Evolutionary conservation across 2,113 vertebrate species (phyloP).

Genomic region (Ciconia boyciana): DNA sequence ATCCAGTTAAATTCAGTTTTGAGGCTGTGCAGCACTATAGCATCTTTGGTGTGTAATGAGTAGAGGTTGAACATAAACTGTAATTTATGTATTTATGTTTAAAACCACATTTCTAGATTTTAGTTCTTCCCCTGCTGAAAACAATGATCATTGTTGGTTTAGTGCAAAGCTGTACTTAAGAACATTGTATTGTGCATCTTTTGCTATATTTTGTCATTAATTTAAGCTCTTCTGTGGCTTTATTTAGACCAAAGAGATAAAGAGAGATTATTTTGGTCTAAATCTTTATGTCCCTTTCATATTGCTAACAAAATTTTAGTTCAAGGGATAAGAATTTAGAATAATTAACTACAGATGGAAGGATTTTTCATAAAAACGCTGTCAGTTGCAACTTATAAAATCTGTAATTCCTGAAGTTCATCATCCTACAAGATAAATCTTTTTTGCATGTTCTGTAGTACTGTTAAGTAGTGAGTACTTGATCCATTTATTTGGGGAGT

Average conservation of each 20-base stretch:
- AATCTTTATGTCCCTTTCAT: constrained; percentile 55
- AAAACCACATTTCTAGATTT: neutral
- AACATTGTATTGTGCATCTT: constrained; percentile 17
- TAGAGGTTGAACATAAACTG: neutral
- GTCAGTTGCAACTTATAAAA: neutral
- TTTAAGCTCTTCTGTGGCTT: constrained; percentile 46
- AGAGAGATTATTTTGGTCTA: constrained; percentile 50
- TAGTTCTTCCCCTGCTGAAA: neutral
- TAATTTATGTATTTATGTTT: neutral
- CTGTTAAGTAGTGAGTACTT: neutral
- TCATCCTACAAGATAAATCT: neutral
- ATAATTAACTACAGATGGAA: constrained; percentile 27
- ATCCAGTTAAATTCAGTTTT: neutral
- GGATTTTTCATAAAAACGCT: neutral
- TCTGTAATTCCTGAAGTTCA: constrained; percentile 22
- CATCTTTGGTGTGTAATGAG: neutral
- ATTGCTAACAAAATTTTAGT: constrained; percentile 49
- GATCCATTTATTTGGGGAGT: neutral
- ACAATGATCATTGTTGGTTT: neutral
- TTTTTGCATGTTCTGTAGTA: neutral
- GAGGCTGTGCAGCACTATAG: neutral
- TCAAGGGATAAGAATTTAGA: constrained; percentile 9
- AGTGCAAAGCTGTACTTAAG: constrained; percentile 17
- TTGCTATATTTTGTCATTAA: constrained; percentile 18
- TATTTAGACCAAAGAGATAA: constrained; percentile 53